Percentiles rank a stretch among this genome's conserved stretches.
Conservation (phyloP, 2,888 invertebrate species). For the Lithophane leautieri region DNA sequence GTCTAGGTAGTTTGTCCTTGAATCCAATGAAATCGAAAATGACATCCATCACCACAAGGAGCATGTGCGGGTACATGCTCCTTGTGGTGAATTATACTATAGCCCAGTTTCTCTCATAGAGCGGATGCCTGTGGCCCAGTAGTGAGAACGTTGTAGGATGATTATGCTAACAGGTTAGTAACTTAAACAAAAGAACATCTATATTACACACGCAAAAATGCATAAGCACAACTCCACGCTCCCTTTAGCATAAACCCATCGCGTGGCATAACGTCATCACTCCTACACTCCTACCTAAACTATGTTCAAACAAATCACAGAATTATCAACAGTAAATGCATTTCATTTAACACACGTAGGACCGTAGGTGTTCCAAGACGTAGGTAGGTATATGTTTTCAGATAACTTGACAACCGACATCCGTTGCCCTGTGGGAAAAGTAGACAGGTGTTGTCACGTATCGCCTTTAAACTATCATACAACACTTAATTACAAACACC, state of each 20-base stretch:
- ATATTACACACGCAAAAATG: neutral
- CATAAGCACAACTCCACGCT: neutral
- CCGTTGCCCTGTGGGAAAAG: conserved; percentile 88
- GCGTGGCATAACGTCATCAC: conserved; percentile 23
- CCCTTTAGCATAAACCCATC: neutral
- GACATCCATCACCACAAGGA: no score
- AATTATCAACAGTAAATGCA: conserved; percentile 59
- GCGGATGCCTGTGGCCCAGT: no score
- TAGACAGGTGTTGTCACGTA: conserved; percentile 87
- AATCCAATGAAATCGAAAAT: no score
- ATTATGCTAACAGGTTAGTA: no score
- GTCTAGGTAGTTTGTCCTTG: no score
- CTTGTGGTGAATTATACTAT: no score
- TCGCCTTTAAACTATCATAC: conserved; percentile 74
- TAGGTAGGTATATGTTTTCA: conserved; percentile 79
- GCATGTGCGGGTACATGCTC: no score
- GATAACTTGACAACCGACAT: conserved; percentile 85
- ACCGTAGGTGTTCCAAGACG: conserved; percentile 71
- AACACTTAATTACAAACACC: conserved; percentile 72
- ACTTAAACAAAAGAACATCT: neutral
- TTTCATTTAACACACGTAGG: conserved; percentile 69
- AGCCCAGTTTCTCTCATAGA: no score
- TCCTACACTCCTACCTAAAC: conserved; percentile 20
- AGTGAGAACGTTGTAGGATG: no score
- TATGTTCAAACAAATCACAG: conserved; percentile 59